Conservation (phyloP, 2,797 vertebrate species). For the Acanthornis magna region DNA sequence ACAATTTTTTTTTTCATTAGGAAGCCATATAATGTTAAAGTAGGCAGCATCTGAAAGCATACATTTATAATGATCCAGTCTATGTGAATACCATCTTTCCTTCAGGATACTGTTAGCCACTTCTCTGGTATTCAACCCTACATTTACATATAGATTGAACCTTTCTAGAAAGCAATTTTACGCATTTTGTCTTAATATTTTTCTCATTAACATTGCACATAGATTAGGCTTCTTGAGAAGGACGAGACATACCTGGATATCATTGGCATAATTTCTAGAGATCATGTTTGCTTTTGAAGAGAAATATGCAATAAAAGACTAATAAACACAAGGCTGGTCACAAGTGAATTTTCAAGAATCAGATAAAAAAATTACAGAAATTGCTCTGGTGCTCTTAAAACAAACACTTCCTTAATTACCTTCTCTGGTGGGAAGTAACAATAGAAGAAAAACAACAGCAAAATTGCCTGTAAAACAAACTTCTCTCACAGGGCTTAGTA, state of each 20-base stretch:
- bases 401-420: constrained; percentile 44
- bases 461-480: constrained; percentile 47
- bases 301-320: constrained; percentile 6
- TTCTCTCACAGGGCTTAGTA: constrained; percentile 45
- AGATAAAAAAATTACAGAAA: constrained; percentile 5
- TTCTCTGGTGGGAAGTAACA: constrained; percentile 34
- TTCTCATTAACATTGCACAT: constrained; percentile 58
- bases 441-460: constrained; percentile 31
- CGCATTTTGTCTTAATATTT: constrained; percentile 67
- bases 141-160: constrained; percentile 72
- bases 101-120: constrained; percentile 26
- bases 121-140: constrained; percentile 19
- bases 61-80: constrained; percentile 37
- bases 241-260: constrained; percentile 37
- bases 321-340: constrained; percentile 7
- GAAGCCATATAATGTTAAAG: constrained; percentile 25
- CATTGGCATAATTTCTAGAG: constrained; percentile 10
- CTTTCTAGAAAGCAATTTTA: constrained; percentile 66
- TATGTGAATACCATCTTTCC: not conserved
- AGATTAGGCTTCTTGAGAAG: constrained; percentile 36
- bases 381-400: constrained; percentile 24
- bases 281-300: constrained; percentile 14
- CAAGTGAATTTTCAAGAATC: constrained; percentile 33
- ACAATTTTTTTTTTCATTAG: constrained; percentile 11
- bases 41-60: constrained; percentile 31